Conservation (phyloP, 2,888 invertebrate genomes). For the Tachina fera region DNA sequence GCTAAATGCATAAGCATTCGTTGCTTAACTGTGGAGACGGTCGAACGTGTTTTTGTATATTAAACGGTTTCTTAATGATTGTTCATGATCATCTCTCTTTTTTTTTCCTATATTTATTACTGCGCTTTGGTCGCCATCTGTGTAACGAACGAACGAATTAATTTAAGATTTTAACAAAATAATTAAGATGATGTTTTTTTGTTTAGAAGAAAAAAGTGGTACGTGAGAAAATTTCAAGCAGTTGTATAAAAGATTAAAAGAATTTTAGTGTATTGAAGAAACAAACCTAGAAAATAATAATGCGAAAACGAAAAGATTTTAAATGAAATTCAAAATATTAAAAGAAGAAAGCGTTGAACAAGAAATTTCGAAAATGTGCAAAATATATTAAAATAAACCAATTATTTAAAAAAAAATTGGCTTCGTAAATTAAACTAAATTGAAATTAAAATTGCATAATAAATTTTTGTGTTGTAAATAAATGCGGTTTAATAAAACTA, state of each 20-base stretch:
- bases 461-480: neutral
- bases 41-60: constrained; percentile 62
- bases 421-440: too few species aligned
- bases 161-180: constrained; percentile 13
- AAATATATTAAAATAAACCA: too few species aligned
- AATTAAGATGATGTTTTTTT: constrained; percentile 25
- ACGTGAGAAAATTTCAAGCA: neutral
- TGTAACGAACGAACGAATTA: constrained; percentile 12
- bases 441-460: neutral
- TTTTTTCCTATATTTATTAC: constrained; percentile 1
- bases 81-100: constrained; percentile 19
- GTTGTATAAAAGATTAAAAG: neutral
- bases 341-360: too few species aligned
- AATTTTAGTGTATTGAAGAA: neutral
- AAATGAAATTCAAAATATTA: too few species aligned
- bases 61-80: constrained; percentile 53
- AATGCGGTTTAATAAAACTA: neutral
- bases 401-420: too few species aligned
- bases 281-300: too few species aligned
- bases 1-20: constrained; percentile 72
- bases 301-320: constrained; percentile 8
- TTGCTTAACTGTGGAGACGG: constrained; percentile 76
- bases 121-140: constrained; percentile 17
- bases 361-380: too few species aligned
- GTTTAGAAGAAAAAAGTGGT: neutral